Conservation (phyloP, 1,140 invertebrate genomes). For the Drosophila athabasca region DNA sequence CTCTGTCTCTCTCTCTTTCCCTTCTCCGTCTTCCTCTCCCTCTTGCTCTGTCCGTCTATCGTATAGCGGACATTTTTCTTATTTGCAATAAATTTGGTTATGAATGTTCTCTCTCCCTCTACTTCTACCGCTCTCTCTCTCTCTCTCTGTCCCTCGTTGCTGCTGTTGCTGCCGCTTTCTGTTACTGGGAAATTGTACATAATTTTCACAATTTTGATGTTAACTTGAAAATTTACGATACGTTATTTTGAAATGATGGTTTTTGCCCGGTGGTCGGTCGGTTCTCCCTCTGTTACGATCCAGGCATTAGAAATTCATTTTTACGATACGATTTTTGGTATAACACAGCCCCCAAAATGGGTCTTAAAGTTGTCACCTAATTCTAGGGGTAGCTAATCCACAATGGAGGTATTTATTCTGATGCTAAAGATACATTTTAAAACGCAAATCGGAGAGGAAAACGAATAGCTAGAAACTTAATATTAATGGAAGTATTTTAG, state of each 20-base stretch:
- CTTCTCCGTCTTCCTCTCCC: neutral
- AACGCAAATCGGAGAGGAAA: too few species aligned
- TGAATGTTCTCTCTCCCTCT: constrained; percentile 72
- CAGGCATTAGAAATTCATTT: too few species aligned
- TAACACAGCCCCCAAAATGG: too few species aligned
- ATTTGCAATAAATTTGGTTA: constrained; percentile 84
- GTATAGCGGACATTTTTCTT: constrained; percentile 80
- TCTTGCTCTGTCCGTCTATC: constrained; percentile 47
- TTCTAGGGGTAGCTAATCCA: too few species aligned
- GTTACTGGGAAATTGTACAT: constrained; percentile 73
- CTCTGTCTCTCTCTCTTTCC: constrained; percentile 8
- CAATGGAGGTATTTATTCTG: too few species aligned
- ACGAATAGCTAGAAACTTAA: too few species aligned
- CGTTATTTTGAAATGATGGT: constrained; percentile 80
- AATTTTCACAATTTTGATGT: constrained; percentile 83
- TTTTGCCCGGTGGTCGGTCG: constrained; percentile 9
- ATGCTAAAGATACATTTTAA: too few species aligned
- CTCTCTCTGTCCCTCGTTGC: neutral
- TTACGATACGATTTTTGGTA: too few species aligned
- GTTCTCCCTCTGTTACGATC: too few species aligned
- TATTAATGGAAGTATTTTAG: too few species aligned
- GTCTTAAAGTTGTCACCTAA: too few species aligned
- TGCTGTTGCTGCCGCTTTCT: constrained; percentile 24
- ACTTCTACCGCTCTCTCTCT: neutral
- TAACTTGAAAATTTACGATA: constrained; percentile 82